Conservation (phyloP, 2,797 vertebrate species). For the Peromyscus melanophrys region DNA sequence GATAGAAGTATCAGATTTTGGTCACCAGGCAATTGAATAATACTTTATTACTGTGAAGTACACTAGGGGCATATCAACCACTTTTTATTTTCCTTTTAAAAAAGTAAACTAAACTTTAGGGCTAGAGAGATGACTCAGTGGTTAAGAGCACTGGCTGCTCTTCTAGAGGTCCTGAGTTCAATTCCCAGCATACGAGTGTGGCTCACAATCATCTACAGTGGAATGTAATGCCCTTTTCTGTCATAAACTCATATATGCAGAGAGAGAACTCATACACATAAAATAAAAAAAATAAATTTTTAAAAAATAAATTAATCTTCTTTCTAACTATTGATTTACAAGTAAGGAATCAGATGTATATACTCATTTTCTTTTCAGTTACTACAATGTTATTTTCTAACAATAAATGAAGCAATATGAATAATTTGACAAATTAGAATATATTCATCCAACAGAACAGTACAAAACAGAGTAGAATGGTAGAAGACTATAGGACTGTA, state of each 20-base stretch:
- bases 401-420: background rate
- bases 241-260: background rate
- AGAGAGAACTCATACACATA: background rate
- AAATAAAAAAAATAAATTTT: background rate
- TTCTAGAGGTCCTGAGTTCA: background rate
- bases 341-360: background rate
- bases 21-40: background rate
- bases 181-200: background rate
- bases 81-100: background rate
- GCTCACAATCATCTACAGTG: background rate
- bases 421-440: background rate
- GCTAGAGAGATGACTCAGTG: background rate
- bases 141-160: background rate
- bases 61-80: background rate
- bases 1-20: background rate
- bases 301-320: background rate
- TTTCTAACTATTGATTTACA: background rate
- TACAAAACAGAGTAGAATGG: background rate
- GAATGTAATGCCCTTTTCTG: background rate
- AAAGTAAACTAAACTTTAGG: background rate
- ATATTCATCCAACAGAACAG: background rate
- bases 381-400: background rate
- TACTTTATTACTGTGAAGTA: background rate
- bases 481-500: background rate
- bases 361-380: background rate